These are phyloP conservation scores for Tetragonula clypearis DNA, from an alignment of 1,140 invertebrate species.

Conservation along the genomic window DNA sequence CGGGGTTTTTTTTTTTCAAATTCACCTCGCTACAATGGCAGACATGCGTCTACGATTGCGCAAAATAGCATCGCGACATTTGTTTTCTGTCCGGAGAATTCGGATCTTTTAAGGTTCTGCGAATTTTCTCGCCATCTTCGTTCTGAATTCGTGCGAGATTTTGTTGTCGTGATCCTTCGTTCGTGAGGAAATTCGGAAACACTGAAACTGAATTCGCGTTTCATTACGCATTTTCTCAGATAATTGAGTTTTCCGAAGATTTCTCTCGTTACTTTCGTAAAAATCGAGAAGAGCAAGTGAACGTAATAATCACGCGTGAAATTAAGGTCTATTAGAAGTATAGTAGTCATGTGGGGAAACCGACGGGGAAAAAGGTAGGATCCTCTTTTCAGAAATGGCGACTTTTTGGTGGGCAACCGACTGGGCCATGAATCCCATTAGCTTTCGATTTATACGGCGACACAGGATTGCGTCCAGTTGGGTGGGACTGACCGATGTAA, in stretches of 20 bases:
- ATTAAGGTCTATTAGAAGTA: too few species aligned
- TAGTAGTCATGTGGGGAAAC: too few species aligned
- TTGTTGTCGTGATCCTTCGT: background rate
- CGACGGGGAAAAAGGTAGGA: background rate
- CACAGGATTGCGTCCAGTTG: slow-evolving; percentile 60
- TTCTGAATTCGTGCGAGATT: background rate
- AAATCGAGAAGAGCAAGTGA: too few species aligned
- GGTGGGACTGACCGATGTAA: slow-evolving; percentile 55
- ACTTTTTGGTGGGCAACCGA: slow-evolving; percentile 9
- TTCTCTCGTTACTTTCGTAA: too few species aligned
- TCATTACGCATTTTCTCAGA: too few species aligned
- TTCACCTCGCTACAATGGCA: background rate
- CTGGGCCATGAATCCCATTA: slow-evolving; percentile 52
- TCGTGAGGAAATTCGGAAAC: background rate
- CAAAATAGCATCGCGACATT: background rate
- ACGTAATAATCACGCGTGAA: too few species aligned
- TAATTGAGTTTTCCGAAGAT: too few species aligned
- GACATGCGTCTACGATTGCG: too few species aligned
- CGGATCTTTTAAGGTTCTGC: background rate
- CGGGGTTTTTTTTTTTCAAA: background rate
- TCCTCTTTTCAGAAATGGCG: background rate
- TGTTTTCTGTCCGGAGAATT: background rate
- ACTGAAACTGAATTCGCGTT: background rate
- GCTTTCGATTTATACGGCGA: slow-evolving; percentile 62
- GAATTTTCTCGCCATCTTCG: background rate